A percentile compares a stretch with the other conserved stretches of the same genome.
Evolutionary conservation across 1,140 invertebrate genomes (phyloP).

Genomic region (Plutomurus gul): DNA sequence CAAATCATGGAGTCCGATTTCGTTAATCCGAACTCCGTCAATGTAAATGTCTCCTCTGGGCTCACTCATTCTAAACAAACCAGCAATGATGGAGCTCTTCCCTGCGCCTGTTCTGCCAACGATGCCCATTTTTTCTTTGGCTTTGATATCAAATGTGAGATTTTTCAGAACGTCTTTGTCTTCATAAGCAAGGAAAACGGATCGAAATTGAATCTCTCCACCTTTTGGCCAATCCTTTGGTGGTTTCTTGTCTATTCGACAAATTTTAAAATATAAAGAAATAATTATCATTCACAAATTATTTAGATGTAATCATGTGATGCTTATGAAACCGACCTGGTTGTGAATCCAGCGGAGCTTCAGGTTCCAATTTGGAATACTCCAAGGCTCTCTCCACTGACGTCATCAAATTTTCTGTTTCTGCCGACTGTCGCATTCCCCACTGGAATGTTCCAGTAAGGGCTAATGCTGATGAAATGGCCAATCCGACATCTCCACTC

Average conservation of each 20-base stretch:
- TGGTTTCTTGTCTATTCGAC: slow-evolving; percentile 61
- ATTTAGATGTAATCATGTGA: neutral
- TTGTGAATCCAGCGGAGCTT: slow-evolving; percentile 46
- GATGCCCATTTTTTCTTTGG: slow-evolving; percentile 70
- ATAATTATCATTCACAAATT: neutral
- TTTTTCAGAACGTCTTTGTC: slow-evolving; percentile 62
- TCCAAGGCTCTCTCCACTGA: slow-evolving; percentile 78
- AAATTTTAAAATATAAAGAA: neutral
- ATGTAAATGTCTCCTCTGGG: slow-evolving; percentile 66
- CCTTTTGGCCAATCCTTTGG: slow-evolving; percentile 69
- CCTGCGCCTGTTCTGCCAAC: slow-evolving; percentile 73
- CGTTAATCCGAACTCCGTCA: slow-evolving; percentile 61
- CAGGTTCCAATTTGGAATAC: slow-evolving; percentile 66
- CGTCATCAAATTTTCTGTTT: slow-evolving; percentile 82
- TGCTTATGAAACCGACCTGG: slow-evolving; percentile 21
- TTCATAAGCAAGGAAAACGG: slow-evolving; percentile 66
- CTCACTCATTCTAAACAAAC: slow-evolving; percentile 72
- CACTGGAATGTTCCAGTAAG: slow-evolving; percentile 66
- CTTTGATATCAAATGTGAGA: slow-evolving; percentile 62
- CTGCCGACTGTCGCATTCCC: slow-evolving; percentile 76
- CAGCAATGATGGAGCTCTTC: slow-evolving; percentile 80
- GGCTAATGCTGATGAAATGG: slow-evolving; percentile 48
- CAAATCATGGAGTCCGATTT: slow-evolving; percentile 65
- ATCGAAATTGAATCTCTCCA: slow-evolving; percentile 70
- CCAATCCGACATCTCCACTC: slow-evolving; percentile 46